Evolutionary conservation across 1,140 invertebrate genomes (phyloP), one percentile per base, ranked within the genome.

Genomic region (Chelonus insularis): DNA sequence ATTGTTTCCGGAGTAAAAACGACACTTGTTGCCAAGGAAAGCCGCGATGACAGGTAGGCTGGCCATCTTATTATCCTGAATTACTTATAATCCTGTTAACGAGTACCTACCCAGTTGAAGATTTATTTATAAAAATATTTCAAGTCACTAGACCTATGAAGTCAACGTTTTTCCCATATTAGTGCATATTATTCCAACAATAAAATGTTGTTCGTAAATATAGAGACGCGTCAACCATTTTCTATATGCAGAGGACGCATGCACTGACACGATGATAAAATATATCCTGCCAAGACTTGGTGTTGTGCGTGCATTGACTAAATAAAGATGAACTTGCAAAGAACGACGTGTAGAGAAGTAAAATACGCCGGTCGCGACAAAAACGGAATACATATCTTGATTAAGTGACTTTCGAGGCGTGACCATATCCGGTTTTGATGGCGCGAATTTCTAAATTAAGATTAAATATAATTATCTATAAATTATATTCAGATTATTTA

Each of bases 1-100:
- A 34, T 43, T 60, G 55, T 58, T 61, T 62, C 59, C 36, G 47
- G 39, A 57, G 56, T 45, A 45, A 41, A 66, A 60, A 62, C 65
- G 62, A 67, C 65, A 67, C 66, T 65, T 68, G 66, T 68, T 68
- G 66, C 66, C 66, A 68, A 61, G 66, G 63, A 68, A 68, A 65
- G 64, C 60, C 60, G 58, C 59, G 52, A 62, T 68, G 66, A 68
- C 66, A 68, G 63, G 61, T 62, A 62, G 16, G 45, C 36, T 59
- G 37, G 60, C 63, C 51, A 62, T 51, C 56, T 64, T 63, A 54
- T 43, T 50, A 52, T 34, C 20, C 36, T 62, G 32, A 16, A 37
- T 39, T 50, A 34, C 23, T 34, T 39, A 29, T 23, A 23, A 45
- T 45, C 25, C 45, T 39, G 20, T 16, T 48, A 36, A 12, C 16